These are phyloP conservation scores for Microtus montanus DNA, from an alignment of 2,113 vertebrate species.

Conservation along the genomic window DNA sequence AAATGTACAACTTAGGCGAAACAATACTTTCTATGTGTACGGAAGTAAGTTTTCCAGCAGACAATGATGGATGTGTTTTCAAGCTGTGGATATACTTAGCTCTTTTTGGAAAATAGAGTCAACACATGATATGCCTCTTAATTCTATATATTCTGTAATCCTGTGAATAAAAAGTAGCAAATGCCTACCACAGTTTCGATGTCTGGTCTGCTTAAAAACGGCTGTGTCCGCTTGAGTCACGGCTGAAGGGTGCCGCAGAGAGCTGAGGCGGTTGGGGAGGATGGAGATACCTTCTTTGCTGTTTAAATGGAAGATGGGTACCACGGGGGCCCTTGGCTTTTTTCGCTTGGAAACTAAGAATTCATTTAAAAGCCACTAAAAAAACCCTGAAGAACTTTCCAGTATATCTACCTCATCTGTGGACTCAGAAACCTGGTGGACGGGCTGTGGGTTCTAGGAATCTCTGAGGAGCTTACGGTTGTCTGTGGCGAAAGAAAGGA, in stretches of 20 bases:
- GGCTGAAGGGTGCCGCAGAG: background rate
- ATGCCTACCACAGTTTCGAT: constrained; percentile 35
- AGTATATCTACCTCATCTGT: background rate
- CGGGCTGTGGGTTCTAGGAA: background rate
- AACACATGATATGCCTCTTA: constrained; percentile 69
- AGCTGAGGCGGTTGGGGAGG: background rate
- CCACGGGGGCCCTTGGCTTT: background rate
- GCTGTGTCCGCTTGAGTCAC: background rate
- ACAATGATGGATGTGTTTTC: constrained; percentile 72
- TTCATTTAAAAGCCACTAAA: background rate
- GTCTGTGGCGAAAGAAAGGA: background rate
- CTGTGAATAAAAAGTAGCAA: constrained; percentile 82
- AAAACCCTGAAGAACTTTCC: background rate
- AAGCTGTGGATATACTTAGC: constrained; percentile 74
- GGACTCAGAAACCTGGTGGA: background rate
- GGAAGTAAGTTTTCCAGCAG: constrained; percentile 67
- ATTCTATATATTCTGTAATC: constrained; percentile 71
- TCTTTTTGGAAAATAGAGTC: constrained; percentile 79
- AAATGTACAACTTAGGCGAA: constrained; percentile 72
- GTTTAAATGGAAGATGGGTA: background rate
- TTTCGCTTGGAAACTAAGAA: background rate
- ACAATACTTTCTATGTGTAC: constrained; percentile 75
- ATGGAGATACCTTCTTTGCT: background rate
- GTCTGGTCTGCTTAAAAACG: constrained; percentile 53
- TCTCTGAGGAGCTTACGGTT: background rate